phyloP scores from a whole-genome alignment of 1,140 invertebrate genomes.

The Drosophila nigrodunni region DNA sequence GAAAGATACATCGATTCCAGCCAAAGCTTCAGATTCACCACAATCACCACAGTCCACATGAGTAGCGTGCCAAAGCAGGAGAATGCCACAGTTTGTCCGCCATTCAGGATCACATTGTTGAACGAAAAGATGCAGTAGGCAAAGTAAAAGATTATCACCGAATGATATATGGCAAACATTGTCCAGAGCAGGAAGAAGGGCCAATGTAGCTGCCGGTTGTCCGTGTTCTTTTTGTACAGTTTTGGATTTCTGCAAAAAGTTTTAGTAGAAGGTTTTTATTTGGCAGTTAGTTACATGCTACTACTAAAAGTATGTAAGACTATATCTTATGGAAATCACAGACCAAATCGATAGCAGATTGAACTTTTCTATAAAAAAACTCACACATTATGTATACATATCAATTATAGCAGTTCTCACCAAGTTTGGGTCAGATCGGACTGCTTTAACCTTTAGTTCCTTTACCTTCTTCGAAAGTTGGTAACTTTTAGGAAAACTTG shows the following conservation, averaged over 20 bases:
- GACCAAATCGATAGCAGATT: no score
- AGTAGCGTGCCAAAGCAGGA: constrained; percentile 86
- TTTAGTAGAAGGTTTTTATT: not conserved
- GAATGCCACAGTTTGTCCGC: constrained; percentile 84
- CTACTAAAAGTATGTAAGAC: no score
- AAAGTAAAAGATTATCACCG: constrained; percentile 85
- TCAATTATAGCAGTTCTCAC: no score
- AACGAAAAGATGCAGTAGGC: constrained; percentile 78
- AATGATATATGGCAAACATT: constrained; percentile 86
- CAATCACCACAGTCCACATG: constrained; percentile 85
- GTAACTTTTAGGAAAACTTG: no score
- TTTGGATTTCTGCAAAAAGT: constrained; percentile 86
- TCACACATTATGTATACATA: no score
- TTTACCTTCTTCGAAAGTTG: no score
- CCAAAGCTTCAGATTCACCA: constrained; percentile 87
- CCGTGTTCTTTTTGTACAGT: constrained; percentile 88
- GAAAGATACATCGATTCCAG: constrained; percentile 89
- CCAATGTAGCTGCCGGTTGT: constrained; percentile 89
- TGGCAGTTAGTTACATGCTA: no score
- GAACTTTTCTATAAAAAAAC: no score
- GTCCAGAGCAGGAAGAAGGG: constrained; percentile 89
- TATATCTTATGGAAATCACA: no score
- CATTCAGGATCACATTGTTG: constrained; percentile 84
- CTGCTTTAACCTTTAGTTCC: no score
- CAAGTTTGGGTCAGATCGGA: no score